phyloP scores from a whole-genome alignment of 1,140 invertebrate genomes.

The Scylla paramamosain region DNA sequence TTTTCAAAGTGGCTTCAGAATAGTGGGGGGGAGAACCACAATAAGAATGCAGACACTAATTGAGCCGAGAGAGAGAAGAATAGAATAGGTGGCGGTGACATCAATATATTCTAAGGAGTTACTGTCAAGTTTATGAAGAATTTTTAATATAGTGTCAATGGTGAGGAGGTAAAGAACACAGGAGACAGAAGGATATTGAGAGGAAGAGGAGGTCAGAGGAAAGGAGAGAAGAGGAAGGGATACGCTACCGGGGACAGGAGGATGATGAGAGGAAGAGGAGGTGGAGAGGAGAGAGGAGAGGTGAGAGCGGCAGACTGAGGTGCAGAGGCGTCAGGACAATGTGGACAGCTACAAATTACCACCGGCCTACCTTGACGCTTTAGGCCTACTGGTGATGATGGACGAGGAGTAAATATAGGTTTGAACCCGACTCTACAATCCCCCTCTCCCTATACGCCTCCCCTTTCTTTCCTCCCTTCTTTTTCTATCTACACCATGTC shows the following conservation, averaged over 20 bases:
- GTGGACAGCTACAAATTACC: slow-evolving; percentile 45
- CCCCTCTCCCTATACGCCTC: background rate
- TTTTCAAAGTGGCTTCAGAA: too few species aligned
- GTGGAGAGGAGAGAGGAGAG: background rate
- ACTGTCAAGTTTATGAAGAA: too few species aligned
- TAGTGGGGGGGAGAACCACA: too few species aligned
- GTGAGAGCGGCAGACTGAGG: background rate
- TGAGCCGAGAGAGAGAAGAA: too few species aligned
- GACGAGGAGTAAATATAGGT: slow-evolving; percentile 62
- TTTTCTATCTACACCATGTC: background rate
- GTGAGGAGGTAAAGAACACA: too few species aligned
- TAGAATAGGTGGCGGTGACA: too few species aligned
- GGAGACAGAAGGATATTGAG: too few species aligned
- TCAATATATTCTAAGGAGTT: too few species aligned
- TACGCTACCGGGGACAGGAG: too few species aligned
- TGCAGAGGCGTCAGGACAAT: slow-evolving; percentile 33
- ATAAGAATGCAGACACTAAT: too few species aligned
- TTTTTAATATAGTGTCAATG: too few species aligned
- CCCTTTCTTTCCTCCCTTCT: background rate
- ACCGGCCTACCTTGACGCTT: slow-evolving; percentile 35
- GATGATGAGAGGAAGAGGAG: background rate
- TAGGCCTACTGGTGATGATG: slow-evolving; percentile 66
- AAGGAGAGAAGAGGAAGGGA: background rate
- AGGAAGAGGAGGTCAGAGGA: too few species aligned
- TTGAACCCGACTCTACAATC: background rate